phyloP scores from a whole-genome alignment of 2,113 vertebrate genomes.

The Tringa solitaria region DNA sequence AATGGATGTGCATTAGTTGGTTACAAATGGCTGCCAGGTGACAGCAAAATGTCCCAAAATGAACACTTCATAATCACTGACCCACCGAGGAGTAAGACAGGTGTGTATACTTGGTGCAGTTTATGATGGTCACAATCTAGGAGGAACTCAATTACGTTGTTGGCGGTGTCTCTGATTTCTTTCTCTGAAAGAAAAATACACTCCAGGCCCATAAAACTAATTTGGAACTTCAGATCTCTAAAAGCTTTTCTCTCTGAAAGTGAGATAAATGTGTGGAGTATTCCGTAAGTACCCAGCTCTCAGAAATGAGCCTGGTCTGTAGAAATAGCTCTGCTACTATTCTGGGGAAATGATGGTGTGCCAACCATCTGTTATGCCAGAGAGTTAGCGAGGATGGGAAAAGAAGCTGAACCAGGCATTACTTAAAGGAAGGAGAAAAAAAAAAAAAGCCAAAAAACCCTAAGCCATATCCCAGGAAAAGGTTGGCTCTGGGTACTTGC shows the following conservation, averaged over 20 bases:
- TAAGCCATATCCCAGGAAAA: background rate
- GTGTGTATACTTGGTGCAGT: background rate
- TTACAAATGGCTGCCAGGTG: background rate
- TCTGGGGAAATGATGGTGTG: background rate
- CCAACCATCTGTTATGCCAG: background rate
- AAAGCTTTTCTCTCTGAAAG: background rate
- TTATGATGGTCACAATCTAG: background rate
- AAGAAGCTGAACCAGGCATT: background rate
- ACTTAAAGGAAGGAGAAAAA: background rate
- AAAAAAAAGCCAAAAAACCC: background rate
- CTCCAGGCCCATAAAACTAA: background rate
- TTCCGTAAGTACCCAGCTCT: background rate
- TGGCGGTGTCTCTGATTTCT: background rate
- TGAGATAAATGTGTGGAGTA: background rate
- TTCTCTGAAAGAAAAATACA: constrained; percentile 21
- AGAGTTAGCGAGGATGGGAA: background rate
- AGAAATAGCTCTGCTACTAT: background rate
- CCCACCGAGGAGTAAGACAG: background rate
- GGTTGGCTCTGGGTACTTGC: background rate
- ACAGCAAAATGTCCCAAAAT: background rate
- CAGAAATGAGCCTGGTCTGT: background rate
- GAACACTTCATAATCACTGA: background rate
- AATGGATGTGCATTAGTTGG: background rate
- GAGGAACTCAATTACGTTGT: background rate
- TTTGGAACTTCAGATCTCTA: background rate